Evolutionary conservation across 2,797 vertebrate genomes (phyloP).

Genomic region (Leuciscus waleckii): DNA sequence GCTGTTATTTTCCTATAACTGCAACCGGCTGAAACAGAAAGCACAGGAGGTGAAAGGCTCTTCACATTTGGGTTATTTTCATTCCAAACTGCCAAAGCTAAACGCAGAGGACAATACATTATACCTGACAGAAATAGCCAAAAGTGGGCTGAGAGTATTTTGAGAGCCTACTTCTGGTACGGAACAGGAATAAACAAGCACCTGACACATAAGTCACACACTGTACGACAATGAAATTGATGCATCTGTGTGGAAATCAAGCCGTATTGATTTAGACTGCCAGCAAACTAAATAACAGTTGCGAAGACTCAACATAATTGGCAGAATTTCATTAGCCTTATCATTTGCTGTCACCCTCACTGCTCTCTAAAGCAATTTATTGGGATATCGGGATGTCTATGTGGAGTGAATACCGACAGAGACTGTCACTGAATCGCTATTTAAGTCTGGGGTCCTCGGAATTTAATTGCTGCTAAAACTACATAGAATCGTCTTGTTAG

Average conservation of each 20-base stretch:
- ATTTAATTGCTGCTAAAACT: background rate
- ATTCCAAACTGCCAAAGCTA: slow-evolving; percentile 28
- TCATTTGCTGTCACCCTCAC: slow-evolving; percentile 20
- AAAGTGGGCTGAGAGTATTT: slow-evolving; percentile 34
- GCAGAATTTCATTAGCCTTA: slow-evolving; percentile 27
- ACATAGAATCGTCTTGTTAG: background rate
- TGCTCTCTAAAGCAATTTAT: slow-evolving; percentile 36
- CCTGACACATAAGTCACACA: slow-evolving; percentile 26
- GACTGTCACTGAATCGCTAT: background rate
- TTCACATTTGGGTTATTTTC: slow-evolving; percentile 50
- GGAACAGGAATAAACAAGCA: slow-evolving; percentile 22
- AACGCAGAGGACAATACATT: slow-evolving; percentile 29
- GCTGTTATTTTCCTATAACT: slow-evolving; percentile 16
- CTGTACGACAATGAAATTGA: background rate
- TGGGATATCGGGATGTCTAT: background rate
- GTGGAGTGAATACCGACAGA: slow-evolving; percentile 7
- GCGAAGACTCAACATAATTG: background rate
- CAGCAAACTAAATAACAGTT: slow-evolving; percentile 21
- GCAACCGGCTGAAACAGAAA: background rate
- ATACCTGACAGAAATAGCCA: slow-evolving; percentile 44
- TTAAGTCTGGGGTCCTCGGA: background rate
- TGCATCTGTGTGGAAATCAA: background rate
- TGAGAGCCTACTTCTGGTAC: slow-evolving; percentile 30
- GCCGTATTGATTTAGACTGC: background rate
- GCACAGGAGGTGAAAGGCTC: slow-evolving; percentile 15